Evolutionary conservation across 2,113 vertebrate genomes (phyloP), one percentile per base, ranked within the genome.

Genomic region (Python bivittatus): DNA sequence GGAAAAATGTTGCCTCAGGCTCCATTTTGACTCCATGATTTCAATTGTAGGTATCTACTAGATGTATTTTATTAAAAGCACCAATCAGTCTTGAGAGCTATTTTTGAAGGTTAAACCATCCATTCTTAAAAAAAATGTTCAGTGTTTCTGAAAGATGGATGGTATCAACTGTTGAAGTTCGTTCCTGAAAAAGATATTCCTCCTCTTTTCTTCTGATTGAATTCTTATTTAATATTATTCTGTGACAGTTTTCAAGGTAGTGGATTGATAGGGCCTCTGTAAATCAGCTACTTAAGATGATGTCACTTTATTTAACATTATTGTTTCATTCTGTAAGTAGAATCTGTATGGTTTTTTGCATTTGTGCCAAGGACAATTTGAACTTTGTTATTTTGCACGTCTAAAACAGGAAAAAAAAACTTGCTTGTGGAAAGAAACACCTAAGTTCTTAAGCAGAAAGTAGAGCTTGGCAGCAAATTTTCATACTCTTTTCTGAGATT

Each of bases 121-220:
- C 1, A 1, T 29, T 88, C 88, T 27, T 93, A 12, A 90, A 83
- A 64, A 53, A 10, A 7, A 90, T 29, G 3, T 68, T 92, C 58
- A 85, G 27, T 72, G 33, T 90, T 90, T 60, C 13, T 53, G 1
- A 1, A 89, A 20, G 33, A 29, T 84, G 93, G 86, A 85, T 58
- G 15, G 1, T 17, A 42, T 79, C 7, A 86, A 0, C 0, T 15
- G n/a, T 23, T 88, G 11, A 91, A 79, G 11, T 87, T 85, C 88
- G 2, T 61, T 20, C n/a, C 0, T 61, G 23, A 61, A 83, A 33
- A 84, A 42, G 0, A 20, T 57, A 0, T 85, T 84, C 72, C 87
- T 93, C 53, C 53, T 88, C 44, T 44, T 84, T 91, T 38, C 57
- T 79, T 57, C 58, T 72, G 0, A 88, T 89, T 52, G 33, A 8